Percentiles rank a stretch among this genome's conserved stretches.
Evolutionary conservation across 92 coral and sea anemone species (phyloP).

Genomic region (Parazoanthus atlanticus): DNA sequence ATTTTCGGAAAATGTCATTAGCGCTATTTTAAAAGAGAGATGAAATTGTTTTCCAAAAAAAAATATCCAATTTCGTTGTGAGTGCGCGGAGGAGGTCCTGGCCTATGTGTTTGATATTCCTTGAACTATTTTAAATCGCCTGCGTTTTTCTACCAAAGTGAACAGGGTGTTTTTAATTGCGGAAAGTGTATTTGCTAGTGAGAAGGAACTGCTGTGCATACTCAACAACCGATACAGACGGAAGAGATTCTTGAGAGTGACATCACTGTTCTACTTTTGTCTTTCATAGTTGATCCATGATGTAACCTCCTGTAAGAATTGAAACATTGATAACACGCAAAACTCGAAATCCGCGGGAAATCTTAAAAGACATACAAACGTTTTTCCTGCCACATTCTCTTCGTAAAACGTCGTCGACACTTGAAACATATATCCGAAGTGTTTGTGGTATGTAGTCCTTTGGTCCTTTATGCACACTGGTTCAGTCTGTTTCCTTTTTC

Average conservation of each 20-base stretch:
- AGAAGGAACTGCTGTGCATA: background rate
- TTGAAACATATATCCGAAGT: background rate
- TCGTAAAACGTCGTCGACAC: background rate
- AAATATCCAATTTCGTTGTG: background rate
- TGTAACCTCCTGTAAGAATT: background rate
- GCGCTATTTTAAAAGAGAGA: background rate
- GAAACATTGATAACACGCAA: background rate
- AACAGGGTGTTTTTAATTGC: background rate
- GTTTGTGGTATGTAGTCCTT: background rate
- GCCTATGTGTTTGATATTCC: background rate
- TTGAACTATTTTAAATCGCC: slow-evolving; percentile 3
- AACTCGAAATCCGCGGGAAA: slow-evolving; percentile 10
- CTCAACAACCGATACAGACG: background rate
- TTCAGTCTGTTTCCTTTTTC: background rate
- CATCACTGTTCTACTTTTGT: background rate
- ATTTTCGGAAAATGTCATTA: background rate
- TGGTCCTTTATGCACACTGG: background rate
- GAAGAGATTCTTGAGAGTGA: background rate
- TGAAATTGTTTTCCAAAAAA: background rate
- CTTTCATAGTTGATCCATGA: background rate
- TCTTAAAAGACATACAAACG: background rate
- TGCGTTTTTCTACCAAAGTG: background rate
- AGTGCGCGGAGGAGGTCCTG: background rate
- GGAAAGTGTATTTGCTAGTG: background rate
- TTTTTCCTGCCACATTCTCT: background rate